phyloP scores from a whole-genome alignment of 2,113 vertebrate genomes.

The Porphyrio hochstetteri region DNA sequence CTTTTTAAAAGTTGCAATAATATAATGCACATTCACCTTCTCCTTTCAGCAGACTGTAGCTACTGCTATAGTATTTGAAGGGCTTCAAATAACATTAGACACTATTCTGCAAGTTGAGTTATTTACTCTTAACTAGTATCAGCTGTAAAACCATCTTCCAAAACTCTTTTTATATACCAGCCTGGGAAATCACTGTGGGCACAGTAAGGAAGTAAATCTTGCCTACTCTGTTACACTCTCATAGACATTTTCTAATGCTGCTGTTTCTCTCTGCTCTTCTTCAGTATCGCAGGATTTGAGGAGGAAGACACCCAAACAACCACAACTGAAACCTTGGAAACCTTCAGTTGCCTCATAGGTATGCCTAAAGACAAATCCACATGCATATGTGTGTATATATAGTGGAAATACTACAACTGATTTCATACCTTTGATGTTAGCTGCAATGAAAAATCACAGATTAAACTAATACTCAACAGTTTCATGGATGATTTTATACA shows the following conservation, averaged over 20 bases:
- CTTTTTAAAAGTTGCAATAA: constrained; percentile 14
- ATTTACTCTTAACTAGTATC: neutral
- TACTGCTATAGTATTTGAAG: neutral
- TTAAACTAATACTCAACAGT: neutral
- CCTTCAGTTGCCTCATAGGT: neutral
- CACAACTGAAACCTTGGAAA: neutral
- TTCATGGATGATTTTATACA: neutral
- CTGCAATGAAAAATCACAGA: neutral
- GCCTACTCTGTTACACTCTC: neutral
- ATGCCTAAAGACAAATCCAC: neutral
- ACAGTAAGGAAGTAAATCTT: neutral
- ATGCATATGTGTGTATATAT: too few relatives aligned
- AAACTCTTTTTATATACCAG: neutral
- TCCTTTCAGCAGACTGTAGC: neutral
- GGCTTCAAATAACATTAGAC: neutral
- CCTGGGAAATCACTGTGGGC: neutral
- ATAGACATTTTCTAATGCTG: neutral
- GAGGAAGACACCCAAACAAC: neutral
- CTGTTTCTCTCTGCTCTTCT: neutral
- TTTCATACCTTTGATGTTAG: neutral
- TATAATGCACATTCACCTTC: neutral
- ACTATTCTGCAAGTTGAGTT: neutral
- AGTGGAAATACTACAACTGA: neutral
- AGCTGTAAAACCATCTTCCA: neutral
- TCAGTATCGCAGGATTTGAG: neutral